Base-by-base conservation (phyloP, 1,140 invertebrate species). In the Triops longicaudatus region DNA sequence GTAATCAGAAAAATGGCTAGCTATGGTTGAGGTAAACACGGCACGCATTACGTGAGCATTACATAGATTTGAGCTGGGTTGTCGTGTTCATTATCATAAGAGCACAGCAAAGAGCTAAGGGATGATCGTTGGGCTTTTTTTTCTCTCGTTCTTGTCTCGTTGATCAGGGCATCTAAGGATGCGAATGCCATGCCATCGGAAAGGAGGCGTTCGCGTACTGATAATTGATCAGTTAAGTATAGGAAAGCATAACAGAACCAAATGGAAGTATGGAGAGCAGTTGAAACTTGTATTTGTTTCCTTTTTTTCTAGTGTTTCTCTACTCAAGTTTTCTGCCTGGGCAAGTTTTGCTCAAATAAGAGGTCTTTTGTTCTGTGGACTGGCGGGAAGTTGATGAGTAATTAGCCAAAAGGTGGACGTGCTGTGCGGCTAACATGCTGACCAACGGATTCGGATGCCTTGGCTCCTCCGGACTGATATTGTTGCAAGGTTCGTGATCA, bases 51-150 rank as follows among this genome's bases (percentile, higher is more conserved):
- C 50, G 50, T 63, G 50, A 63, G 50, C 50, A 22, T 63, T 63
- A 63, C 50, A 63, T 63, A 63, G 50, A 63, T 63, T 63, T 63
- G 50, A 63, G 50, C 50, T 63, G 50, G 50, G 50, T 63, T 63
- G 50, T 63, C 50, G 50, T 63, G 50, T 63, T 63, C 50, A 63
- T 63, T 63, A 63, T 63, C 50, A 22, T 63, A 63, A 63, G 50
- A 63, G 50, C 50, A 4, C 50, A 17, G 22, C 50, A n/a, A 22
- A 63, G 50, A 22, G 22, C 17, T 63, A 22, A 63, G 50, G 17
- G 50, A 63, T 12, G 17, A 63, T 22, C 10, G 50, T 22, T 22
- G 31, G 31, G 31, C 2, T 7, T 7, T 37, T 37, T 37, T 37
- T 37, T 37, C 31, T 37, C 7, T 37, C 31, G 2, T 7, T 37